phyloP scores from a whole-genome alignment of 2,113 vertebrate species.

The Triplophysa siluroides region DNA sequence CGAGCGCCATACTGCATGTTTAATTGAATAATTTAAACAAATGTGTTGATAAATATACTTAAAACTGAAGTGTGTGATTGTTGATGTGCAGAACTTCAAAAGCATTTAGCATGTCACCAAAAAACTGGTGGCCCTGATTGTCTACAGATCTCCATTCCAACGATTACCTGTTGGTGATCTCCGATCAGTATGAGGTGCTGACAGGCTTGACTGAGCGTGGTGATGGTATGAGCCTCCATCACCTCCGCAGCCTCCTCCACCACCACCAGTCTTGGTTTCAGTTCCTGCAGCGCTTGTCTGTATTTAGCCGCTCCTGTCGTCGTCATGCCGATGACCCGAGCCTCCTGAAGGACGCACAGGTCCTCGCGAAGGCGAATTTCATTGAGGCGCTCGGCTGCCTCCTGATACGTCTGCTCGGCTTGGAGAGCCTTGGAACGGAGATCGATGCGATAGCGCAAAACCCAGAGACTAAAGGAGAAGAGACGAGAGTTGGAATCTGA shows the following conservation, averaged over 20 bases:
- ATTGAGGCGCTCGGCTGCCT: conserved; percentile 77
- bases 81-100: too few relatives aligned
- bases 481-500: background rate
- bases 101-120: too few relatives aligned
- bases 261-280: conserved; percentile 82
- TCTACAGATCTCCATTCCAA: background rate
- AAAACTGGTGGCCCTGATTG: too few relatives aligned
- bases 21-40: too few relatives aligned
- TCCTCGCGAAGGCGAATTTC: conserved; percentile 82
- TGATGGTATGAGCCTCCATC: conserved; percentile 92
- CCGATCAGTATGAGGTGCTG: conserved; percentile 96
- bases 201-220: conserved; percentile 84
- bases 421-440: conserved; percentile 68
- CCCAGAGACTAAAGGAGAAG: conserved; percentile 68
- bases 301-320: conserved; percentile 95
- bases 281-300: conserved; percentile 80
- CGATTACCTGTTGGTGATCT: conserved; percentile 91
- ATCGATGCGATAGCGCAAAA: conserved; percentile 76
- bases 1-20: too few relatives aligned
- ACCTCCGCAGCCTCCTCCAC: conserved; percentile 96
- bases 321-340: conserved; percentile 92
- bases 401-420: conserved; percentile 77
- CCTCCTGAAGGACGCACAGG: conserved; percentile 75
- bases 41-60: too few relatives aligned
- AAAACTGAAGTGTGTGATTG: too few relatives aligned